phyloP scores from a whole-genome alignment of 2,113 vertebrate species.

The Ceyx melanurus region DNA sequence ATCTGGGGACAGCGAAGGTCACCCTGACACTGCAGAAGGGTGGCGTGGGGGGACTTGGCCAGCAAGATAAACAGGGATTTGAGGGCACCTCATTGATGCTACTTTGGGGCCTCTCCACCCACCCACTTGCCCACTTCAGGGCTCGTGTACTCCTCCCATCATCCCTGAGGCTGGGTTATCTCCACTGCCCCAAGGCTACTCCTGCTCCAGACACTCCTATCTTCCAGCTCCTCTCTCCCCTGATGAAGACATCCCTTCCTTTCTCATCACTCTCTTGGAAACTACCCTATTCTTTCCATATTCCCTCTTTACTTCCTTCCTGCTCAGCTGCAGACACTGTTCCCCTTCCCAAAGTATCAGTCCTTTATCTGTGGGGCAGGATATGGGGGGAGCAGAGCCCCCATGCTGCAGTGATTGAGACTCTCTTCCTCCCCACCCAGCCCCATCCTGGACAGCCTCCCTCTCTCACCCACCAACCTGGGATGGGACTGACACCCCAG shows the following conservation, averaged over 20 bases:
- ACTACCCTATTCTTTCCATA: neutral
- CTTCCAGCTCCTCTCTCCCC: neutral
- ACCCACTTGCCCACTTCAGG: neutral
- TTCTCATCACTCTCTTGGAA: neutral
- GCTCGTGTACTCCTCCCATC: neutral
- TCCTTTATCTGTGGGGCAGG: neutral
- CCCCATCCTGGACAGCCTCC: neutral
- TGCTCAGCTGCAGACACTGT: neutral
- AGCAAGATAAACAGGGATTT: neutral
- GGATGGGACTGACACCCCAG: neutral
- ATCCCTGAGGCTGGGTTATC: neutral
- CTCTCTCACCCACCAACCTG: neutral
- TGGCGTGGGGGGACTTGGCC: neutral
- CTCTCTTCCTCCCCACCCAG: neutral
- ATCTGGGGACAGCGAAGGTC: neutral
- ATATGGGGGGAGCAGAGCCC: neutral
- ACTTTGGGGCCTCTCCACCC: neutral
- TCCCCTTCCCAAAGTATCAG: neutral
- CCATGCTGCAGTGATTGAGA: neutral
- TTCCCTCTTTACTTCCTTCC: neutral
- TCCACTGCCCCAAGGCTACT: neutral
- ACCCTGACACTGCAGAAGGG: neutral
- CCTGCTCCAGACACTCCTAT: neutral
- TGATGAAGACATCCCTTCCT: neutral
- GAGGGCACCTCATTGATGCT: neutral